Conservation (phyloP, 2,888 invertebrate species). For the Bombylius discolor region DNA sequence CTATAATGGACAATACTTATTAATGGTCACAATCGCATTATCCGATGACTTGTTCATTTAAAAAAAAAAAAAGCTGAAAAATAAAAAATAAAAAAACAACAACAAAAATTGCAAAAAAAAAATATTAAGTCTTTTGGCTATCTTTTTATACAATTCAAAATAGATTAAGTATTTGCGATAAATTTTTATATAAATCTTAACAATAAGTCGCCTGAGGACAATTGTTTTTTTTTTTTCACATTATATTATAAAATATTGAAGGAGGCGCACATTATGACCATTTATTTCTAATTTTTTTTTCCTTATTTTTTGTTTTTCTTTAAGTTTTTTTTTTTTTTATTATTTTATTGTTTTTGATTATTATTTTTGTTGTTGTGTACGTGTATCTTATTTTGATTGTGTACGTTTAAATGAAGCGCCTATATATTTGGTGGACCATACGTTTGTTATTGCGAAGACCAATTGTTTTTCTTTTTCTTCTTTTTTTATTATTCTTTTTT, state of each 20-base stretch:
- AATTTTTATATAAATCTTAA: constrained; percentile 27
- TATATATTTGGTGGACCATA: no score
- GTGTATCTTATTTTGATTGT: no score
- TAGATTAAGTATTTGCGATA: constrained; percentile 28
- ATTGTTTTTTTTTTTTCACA: constrained; percentile 15
- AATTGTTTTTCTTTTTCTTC: constrained; percentile 15
- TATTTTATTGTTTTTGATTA: no score
- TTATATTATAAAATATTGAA: neutral
- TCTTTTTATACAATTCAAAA: neutral
- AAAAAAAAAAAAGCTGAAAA: no score
- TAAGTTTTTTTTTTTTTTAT: no score
- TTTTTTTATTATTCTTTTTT: neutral
- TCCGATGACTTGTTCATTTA: no score
- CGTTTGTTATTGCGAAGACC: constrained; percentile 11
- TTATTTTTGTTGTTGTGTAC: no score
- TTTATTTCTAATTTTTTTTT: neutral
- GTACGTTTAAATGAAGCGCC: no score
- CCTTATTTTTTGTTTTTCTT: no score
- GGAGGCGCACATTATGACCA: constrained; percentile 11
- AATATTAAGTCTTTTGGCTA: neutral
- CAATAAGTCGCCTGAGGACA: constrained; percentile 29
- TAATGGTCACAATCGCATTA: no score
- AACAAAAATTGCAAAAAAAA: neutral
- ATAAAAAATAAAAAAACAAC: no score
- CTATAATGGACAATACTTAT: no score